Evolutionary conservation across 1,140 invertebrate species (phyloP).

Genomic region (Myzus persicae): DNA sequence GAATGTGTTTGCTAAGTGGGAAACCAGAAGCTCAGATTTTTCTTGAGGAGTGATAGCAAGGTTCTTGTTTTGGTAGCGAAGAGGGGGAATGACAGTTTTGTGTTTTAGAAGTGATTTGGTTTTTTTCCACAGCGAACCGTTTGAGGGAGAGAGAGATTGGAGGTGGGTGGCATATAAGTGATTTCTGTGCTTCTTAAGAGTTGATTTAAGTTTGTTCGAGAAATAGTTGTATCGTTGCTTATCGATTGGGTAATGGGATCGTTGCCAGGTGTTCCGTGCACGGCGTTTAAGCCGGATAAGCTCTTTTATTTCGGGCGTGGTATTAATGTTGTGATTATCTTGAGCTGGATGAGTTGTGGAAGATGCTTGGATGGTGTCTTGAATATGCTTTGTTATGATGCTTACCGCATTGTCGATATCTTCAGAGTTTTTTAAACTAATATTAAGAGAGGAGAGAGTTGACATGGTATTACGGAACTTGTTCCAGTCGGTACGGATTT

Average conservation of each 20-base stretch:
- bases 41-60: neutral
- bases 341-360: neutral
- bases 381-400: slow-evolving; percentile 1
- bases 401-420: slow-evolving; percentile 39
- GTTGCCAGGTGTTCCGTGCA: neutral
- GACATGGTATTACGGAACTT: slow-evolving; percentile 1
- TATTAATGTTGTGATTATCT: neutral
- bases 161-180: neutral
- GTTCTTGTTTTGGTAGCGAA: neutral
- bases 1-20: neutral
- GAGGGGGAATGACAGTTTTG: neutral
- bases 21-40: slow-evolving; percentile 12
- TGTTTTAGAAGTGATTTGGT: slow-evolving; percentile 48
- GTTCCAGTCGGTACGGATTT: slow-evolving; percentile 5
- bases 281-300: neutral
- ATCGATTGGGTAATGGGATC: neutral
- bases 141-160: slow-evolving; percentile 36
- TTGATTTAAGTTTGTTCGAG: neutral
- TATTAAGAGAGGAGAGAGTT: slow-evolving; percentile 7
- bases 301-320: neutral
- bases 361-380: neutral
- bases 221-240: slow-evolving; percentile 16
- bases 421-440: slow-evolving; percentile 32
- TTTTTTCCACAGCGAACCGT: slow-evolving; percentile 21
- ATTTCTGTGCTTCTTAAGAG: neutral